Evolutionary conservation across 2,113 vertebrate genomes (phyloP).

Genomic region (Epinephelus fuscoguttatus): DNA sequence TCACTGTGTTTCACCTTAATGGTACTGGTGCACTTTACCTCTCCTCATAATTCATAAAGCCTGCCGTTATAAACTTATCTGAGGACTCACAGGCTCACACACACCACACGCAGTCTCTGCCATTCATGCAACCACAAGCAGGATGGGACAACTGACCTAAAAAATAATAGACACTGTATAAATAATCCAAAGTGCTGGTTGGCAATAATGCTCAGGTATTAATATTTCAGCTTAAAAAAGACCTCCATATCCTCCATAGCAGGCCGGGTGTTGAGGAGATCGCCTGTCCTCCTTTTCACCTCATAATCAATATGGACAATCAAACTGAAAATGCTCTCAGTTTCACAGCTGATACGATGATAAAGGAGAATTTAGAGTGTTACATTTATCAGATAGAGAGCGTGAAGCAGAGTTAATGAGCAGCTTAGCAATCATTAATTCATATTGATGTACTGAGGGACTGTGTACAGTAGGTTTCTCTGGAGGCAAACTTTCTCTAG

Average conservation of each 20-base stretch:
- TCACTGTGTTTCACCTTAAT: constrained; percentile 13
- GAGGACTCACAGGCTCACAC: constrained; percentile 3
- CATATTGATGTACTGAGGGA: constrained; percentile 3
- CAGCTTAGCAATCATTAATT: constrained; percentile 18
- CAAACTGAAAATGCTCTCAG: neutral
- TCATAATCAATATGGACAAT: neutral
- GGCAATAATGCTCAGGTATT: constrained; percentile 66
- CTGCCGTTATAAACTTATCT: constrained; percentile 20
- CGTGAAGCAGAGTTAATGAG: constrained; percentile 37
- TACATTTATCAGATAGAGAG: neutral
- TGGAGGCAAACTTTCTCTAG: constrained; percentile 60
- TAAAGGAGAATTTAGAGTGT: neutral
- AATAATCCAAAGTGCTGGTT: constrained; percentile 73
- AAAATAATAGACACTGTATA: constrained; percentile 64
- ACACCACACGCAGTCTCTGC: constrained; percentile 8
- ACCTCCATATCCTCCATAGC: neutral
- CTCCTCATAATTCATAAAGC: constrained; percentile 51
- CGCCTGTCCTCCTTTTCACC: neutral
- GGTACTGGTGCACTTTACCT: constrained; percentile 31
- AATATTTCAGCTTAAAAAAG: constrained; percentile 73
- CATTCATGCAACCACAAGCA: constrained; percentile 37
- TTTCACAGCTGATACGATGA: constrained; percentile 2
- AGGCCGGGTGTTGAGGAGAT: neutral
- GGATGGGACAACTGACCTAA: constrained; percentile 66
- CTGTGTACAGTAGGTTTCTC: constrained; percentile 36